Conservation (phyloP, 2,113 vertebrate genomes). For the Pterocles burchelli region DNA sequence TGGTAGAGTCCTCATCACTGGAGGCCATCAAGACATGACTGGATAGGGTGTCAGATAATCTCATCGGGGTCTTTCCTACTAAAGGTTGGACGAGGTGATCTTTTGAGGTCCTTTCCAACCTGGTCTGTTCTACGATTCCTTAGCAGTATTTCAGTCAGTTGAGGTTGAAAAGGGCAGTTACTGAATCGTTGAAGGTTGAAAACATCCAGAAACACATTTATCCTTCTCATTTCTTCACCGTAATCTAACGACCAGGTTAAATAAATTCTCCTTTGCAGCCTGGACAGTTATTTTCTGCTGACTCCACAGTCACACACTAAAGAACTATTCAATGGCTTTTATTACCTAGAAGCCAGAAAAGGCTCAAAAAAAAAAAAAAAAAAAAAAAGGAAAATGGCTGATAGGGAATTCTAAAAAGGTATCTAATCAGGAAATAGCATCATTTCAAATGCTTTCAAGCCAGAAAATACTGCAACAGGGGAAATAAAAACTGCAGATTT, state of each 20-base stretch:
- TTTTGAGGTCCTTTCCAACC: too few species aligned
- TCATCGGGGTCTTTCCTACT: too few species aligned
- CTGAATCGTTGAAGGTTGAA: conserved; percentile 22
- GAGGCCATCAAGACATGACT: too few species aligned
- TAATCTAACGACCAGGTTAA: conserved; percentile 14
- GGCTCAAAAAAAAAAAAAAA: neutral
- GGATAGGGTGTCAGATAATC: too few species aligned
- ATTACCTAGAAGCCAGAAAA: neutral
- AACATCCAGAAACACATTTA: conserved; percentile 13
- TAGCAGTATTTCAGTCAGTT: neutral
- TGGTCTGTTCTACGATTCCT: neutral
- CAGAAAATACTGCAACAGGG: neutral
- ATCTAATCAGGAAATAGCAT: neutral
- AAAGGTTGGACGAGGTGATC: too few species aligned
- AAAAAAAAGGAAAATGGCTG: neutral
- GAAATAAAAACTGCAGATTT: neutral
- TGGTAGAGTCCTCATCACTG: too few species aligned
- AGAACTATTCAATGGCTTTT: conserved; percentile 1
- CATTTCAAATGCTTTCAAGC: neutral
- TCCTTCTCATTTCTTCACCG: neutral
- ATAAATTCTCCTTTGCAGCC: neutral
- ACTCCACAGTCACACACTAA: neutral
- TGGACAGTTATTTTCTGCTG: conserved; percentile 27
- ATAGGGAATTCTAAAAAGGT: neutral
- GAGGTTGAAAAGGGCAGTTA: neutral